phyloP scores from a whole-genome alignment of 2,113 vertebrate species.

The Sylvilagus bachmani region DNA sequence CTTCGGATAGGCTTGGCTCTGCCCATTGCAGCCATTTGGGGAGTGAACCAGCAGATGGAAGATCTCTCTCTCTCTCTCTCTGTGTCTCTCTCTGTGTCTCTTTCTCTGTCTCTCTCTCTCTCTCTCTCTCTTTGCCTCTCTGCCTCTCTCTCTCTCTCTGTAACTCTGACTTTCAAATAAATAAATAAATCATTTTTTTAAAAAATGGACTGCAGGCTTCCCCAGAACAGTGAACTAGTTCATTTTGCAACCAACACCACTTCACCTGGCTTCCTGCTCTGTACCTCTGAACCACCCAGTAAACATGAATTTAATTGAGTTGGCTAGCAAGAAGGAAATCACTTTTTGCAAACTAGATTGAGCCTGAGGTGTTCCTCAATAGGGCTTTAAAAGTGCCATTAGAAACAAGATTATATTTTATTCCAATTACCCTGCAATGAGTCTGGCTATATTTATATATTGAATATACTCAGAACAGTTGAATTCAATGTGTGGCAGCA shows the following conservation, averaged over 20 bases:
- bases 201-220: not conserved
- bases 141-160: not conserved
- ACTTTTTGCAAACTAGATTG: conserved; percentile 57
- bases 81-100: no score
- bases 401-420: conserved; percentile 71
- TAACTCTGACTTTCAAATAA: no score
- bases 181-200: no score
- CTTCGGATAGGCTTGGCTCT: no score
- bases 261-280: not conserved
- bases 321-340: conserved; percentile 39
- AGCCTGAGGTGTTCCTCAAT: conserved; percentile 54
- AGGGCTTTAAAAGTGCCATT: conserved; percentile 62
- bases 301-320: conserved; percentile 19
- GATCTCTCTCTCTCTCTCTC: no score
- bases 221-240: not conserved
- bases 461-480: conserved; percentile 61
- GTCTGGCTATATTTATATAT: conserved; percentile 52
- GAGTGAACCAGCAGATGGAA: no score
- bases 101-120: no score
- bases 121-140: not conserved
- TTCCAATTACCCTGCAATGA: conserved; percentile 59
- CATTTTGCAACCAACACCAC: not conserved
- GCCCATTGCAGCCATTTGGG: no score
- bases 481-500: conserved; percentile 29
- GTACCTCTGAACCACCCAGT: conserved; percentile 1